Conservation (phyloP, 1,140 invertebrate genomes). For the Drosophila pseudoobscura region DNA sequence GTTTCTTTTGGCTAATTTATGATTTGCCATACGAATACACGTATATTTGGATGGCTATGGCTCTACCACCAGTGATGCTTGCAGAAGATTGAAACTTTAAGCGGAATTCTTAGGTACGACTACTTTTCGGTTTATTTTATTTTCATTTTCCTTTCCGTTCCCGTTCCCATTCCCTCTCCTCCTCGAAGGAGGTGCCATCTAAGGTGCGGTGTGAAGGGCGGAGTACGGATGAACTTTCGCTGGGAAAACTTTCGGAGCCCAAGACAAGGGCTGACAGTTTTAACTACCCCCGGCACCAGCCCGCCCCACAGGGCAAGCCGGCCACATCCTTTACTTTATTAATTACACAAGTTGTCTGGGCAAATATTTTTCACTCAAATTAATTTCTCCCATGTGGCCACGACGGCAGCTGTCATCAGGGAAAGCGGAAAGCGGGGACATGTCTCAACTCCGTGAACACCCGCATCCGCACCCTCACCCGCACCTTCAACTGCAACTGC, state of each 20-base stretch:
- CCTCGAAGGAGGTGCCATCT: conserved; percentile 7
- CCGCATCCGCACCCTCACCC: not conserved
- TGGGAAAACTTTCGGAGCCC: conserved; percentile 52
- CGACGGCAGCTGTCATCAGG: conserved; percentile 66
- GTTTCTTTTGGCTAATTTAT: conserved; percentile 71
- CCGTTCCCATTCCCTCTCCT: conserved; percentile 48
- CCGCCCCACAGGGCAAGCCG: not conserved
- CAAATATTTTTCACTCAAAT: conserved; percentile 80
- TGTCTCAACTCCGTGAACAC: too few relatives aligned
- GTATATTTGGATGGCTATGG: not conserved
- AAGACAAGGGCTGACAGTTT: conserved; percentile 76
- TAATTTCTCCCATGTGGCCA: conserved; percentile 76
- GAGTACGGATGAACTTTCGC: conserved; percentile 42
- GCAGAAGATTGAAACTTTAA: conserved; percentile 52
- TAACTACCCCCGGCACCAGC: conserved; percentile 18
- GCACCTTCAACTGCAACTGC: not conserved
- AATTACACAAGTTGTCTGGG: conserved; percentile 75
- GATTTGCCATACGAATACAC: conserved; percentile 49
- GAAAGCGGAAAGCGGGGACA: not conserved
- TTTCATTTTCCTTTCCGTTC: conserved; percentile 7
- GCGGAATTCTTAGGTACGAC: not conserved
- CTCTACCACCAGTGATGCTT: not conserved
- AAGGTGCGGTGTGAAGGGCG: conserved; percentile 12
- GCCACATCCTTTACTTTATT: conserved; percentile 58
- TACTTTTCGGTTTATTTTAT: conserved; percentile 6